Evolutionary conservation across 2,888 invertebrate species (phyloP).

Genomic region (Seira sanloemensis): DNA sequence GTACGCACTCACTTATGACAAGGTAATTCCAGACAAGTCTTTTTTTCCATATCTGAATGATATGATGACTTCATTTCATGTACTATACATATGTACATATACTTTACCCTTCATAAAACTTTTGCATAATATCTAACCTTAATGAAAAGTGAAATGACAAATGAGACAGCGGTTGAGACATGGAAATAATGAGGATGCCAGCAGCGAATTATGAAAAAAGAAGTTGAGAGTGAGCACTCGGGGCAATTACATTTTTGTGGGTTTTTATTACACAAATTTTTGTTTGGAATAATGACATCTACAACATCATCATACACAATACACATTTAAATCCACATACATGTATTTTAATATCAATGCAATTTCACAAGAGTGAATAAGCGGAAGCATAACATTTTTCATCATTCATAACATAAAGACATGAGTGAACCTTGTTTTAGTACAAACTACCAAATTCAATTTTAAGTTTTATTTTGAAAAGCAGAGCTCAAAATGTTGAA

Average conservation of each 20-base stretch:
- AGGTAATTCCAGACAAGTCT: too few species aligned
- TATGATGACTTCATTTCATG: too few species aligned
- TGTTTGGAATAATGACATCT: slow-evolving; percentile 55
- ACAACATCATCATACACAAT: slow-evolving; percentile 27
- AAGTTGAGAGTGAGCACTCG: too few species aligned
- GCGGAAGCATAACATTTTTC: slow-evolving; percentile 33
- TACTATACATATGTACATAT: too few species aligned
- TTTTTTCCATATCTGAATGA: too few species aligned
- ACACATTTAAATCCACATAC: neutral
- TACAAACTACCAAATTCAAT: too few species aligned
- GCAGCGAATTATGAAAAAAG: too few species aligned
- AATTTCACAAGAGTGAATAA: slow-evolving; percentile 40
- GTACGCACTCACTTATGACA: too few species aligned
- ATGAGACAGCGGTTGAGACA: slow-evolving; percentile 17
- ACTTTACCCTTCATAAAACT: too few species aligned
- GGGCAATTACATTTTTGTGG: slow-evolving; percentile 46
- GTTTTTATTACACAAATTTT: slow-evolving; percentile 56
- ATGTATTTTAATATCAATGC: slow-evolving; percentile 17
- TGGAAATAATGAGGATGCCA: too few species aligned
- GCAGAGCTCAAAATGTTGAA: neutral
- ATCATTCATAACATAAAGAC: neutral
- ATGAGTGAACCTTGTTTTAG: neutral
- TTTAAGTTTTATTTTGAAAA: neutral
- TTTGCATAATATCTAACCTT: too few species aligned
- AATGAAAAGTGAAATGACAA: slow-evolving; percentile 19